phyloP scores from a whole-genome alignment of 2,797 vertebrate species.

The Dendrocincla fuliginosa region DNA sequence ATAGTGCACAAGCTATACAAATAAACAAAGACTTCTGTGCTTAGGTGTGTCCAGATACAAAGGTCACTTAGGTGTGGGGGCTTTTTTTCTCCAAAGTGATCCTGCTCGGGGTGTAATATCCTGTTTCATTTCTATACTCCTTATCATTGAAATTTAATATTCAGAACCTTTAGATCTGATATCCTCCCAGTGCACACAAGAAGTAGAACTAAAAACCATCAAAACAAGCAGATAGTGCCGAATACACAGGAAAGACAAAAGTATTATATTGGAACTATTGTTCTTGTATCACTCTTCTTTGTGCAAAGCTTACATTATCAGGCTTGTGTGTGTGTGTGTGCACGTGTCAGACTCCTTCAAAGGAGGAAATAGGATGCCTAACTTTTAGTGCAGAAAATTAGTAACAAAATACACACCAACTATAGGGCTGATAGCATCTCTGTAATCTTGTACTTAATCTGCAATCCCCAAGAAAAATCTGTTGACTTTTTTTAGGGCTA shows the following conservation, averaged over 20 bases:
- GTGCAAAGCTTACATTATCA: neutral
- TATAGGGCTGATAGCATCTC: constrained; percentile 14
- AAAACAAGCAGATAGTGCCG: neutral
- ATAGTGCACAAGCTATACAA: neutral
- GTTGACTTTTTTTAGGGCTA: neutral
- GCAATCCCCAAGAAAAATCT: neutral
- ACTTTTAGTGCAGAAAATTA: constrained; percentile 28
- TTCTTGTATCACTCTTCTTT: neutral
- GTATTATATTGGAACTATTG: neutral
- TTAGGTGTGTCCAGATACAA: constrained; percentile 17
- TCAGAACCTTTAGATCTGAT: neutral
- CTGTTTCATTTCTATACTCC: neutral
- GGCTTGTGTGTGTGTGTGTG: too few relatives aligned
- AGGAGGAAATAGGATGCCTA: neutral
- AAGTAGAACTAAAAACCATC: neutral
- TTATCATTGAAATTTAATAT: neutral
- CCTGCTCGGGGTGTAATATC: constrained; percentile 15
- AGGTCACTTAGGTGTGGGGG: neutral
- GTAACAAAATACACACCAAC: neutral
- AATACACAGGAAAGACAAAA: neutral
- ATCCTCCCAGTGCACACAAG: neutral
- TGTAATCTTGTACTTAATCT: neutral
- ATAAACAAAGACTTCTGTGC: neutral
- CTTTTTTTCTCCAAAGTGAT: neutral
- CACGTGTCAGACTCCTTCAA: neutral